These are phyloP conservation scores for Platorchestia sp. DNA, from an alignment of 1,140 invertebrate species.

Conservation along the genomic window DNA sequence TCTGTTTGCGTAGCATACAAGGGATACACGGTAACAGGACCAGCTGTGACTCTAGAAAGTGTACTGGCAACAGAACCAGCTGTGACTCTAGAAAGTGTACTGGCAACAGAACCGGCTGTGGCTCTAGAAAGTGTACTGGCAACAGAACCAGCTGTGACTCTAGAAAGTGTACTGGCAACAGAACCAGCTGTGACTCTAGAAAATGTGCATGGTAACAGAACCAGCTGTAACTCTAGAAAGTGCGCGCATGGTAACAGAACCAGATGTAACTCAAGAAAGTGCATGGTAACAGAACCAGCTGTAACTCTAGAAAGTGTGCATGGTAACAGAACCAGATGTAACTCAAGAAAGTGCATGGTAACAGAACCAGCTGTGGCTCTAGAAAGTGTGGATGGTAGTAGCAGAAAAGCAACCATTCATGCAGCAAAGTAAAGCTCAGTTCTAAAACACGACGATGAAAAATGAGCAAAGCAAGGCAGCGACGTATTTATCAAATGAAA, in stretches of 20 bases:
- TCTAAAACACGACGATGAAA: neutral
- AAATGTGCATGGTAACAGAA: neutral
- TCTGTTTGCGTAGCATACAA: neutral
- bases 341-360: too few species aligned
- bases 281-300: neutral
- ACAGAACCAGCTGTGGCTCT: neutral
- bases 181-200: too few species aligned
- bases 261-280: neutral
- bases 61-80: neutral
- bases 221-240: neutral
- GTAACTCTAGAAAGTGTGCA: too few species aligned
- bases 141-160: too few species aligned
- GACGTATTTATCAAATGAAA: neutral
- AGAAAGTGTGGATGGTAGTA: neutral
- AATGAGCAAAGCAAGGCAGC: neutral
- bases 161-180: too few species aligned
- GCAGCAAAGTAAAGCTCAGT: neutral
- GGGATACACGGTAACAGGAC: neutral
- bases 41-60: neutral
- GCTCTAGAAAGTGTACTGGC: too few species aligned
- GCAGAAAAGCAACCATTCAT: neutral
- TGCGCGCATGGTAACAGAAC: neutral
- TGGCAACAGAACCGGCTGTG: too few species aligned
- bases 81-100: too few species aligned
- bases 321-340: too few species aligned